Base-by-base conservation (phyloP, 2,888 invertebrate species). In the Dichetophora obliterata region DNA sequence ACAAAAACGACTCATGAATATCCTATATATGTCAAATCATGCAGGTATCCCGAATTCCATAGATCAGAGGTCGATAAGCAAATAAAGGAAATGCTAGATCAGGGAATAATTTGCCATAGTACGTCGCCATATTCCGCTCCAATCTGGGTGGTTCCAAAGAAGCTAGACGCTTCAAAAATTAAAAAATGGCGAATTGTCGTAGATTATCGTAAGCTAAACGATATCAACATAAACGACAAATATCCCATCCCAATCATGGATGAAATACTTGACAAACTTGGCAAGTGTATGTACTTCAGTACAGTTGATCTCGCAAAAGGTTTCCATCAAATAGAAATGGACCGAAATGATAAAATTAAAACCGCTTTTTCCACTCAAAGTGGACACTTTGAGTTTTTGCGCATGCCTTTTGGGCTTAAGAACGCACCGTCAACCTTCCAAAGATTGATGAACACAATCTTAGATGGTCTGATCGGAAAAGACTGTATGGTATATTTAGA, bases 401-500 rank as follows among this genome's bases (percentile, higher is more conserved):
- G n/a, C n/a, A 52, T 52, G 52, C 52, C 52, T 5, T 52, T 14
- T 52, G 52, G 52, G 52, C 52, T n/a, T n/a, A 52, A 52, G n/a
- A 52, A 52, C 52, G 52, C 14, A 52, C 52, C 52, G 6, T 52
- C 52, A 52, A 52, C 52, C 31, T 31, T 31, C 5, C n/a, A 52
- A 52, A 14, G 52, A n/a, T 52, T 52, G 52, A 52, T 52, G 6
- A 52, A 52, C n/a, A 52, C 52, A 52, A 52, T 52, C n/a, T 52
- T 52, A 52, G 52, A 52, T 52, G n/a, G 52, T 52, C 6, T 52
- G 16, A 52, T 14, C n/a, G 14, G 14, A 52, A n/a, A 52, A 73
- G 37, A 59, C 22, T 73, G 59, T 16, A 5, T 59, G 4, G 82
- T 82, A 0, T 86, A 84, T 78, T 74, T 84, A 31, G 85, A 86